Evolutionary conservation across 2,113 vertebrate genomes (phyloP).

Genomic region (Bos javanicus): DNA sequence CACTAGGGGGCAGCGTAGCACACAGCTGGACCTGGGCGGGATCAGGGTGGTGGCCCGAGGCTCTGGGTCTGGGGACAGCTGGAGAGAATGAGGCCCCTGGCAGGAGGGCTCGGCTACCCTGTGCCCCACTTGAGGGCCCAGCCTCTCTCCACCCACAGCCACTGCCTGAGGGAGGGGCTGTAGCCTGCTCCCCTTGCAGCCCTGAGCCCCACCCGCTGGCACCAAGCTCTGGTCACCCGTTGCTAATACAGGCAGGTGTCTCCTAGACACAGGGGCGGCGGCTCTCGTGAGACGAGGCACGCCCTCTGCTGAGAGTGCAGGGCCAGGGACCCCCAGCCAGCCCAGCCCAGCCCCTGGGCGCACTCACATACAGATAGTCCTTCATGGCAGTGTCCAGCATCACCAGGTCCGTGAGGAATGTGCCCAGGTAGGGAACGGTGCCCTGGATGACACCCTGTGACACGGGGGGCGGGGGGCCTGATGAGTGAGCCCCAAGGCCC

Average conservation of each 20-base stretch:
- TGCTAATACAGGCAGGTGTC: background rate
- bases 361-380: constrained; percentile 92
- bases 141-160: background rate
- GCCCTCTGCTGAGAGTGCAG: background rate
- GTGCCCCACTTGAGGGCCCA: background rate
- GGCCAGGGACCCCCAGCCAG: background rate
- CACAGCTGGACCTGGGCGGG: accelerated
- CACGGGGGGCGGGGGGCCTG: accelerated
- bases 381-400: constrained; percentile 99
- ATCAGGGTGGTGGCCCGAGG: background rate
- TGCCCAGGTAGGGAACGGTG: constrained; percentile 97
- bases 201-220: background rate
- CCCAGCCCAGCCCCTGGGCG: background rate
- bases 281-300: background rate
- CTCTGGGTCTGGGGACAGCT: background rate
- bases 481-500: background rate
- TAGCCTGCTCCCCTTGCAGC: background rate
- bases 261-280: accelerated
- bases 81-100: background rate
- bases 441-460: constrained; percentile 95
- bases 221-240: background rate
- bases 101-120: background rate
- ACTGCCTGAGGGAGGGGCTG: background rate
- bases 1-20: background rate
- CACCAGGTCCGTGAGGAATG: constrained; percentile 96